Evolutionary conservation across 2,113 vertebrate genomes (phyloP), one percentile per base, ranked within the genome.

Genomic region (Cairina moschata): DNA sequence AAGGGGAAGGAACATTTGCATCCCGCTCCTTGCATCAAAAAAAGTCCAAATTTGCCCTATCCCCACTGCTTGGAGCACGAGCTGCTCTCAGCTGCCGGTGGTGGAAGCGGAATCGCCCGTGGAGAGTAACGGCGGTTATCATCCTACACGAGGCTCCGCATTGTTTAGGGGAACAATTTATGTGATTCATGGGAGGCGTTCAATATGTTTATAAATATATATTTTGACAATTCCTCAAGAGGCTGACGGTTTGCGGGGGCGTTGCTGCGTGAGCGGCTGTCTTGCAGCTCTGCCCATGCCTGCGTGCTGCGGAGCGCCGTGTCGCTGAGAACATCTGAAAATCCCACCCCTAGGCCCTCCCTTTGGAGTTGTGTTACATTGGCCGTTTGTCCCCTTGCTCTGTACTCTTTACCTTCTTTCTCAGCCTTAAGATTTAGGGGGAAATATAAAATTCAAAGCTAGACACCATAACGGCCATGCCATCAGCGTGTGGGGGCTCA

Each of bases 341-440:
- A 59, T 20, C n/a, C 42, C 60, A 31, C 34, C 52, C 59, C 9
- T 3, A 13, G 34, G 25, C 8, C 50, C 58, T 63, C 36, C 20
- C 54, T 65, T 76, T 32, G 65, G 29, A 74, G 6, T 3, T 8
- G 5, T 0, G 0, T 63, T 67, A 18, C 17, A 31, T 22, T 8
- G 40, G 38, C 36, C 13, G 6, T 7, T 50, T 17, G 25, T 31
- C 67, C 69, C 56, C 29, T 7, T 5, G 6, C 28, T 72, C 34
- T 42, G 9, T 26, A 17, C 48, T 40, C 34, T n/a, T 22, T 18
- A 7, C 56, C 65, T 90, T 69, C 71, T 16, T 50, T 44, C 52
- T 4, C 80, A 68, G 21, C 67, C 48, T 79, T 32, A 5, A n/a
- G 13, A 8, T 54, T 66, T 29, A 11, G 4, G 42, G 16, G 31